Base-by-base conservation (phyloP, 2,797 vertebrate genomes). In the Florisuga fusca region DNA sequence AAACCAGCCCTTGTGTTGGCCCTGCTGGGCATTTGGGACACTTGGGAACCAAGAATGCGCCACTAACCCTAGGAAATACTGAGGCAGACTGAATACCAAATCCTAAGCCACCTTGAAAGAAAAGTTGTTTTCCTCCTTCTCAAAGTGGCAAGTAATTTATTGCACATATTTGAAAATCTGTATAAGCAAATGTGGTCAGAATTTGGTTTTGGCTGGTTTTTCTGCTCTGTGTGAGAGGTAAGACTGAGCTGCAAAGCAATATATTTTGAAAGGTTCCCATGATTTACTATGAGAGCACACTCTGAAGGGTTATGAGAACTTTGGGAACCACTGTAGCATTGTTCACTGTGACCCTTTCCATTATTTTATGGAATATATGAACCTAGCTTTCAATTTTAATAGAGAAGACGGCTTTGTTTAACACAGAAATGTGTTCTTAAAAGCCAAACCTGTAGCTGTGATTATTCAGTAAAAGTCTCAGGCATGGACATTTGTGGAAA, bases 351-450 rank as follows among this genome's bases (percentile, higher is more conserved):
- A 90, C 63, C 62, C 7, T 62, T 93, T 73, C 83, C 84, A 63
- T 82, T 81, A 68, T 89, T 91, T 96, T 95, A 91, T 87, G n/a
- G 48, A 94, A 77, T 74, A 82, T 91, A 51, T 80, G 86, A 80
- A 92, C 55, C 76, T 96, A 86, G 84, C 68, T 93, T 85, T 79
- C 89, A 91, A 82, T 95, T 97, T 96, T 91, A 95, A 92, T 87
- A 71, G 41, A 54, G 62, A 89, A 38, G 27, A 89, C 25, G 23
- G 81, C 71, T 96, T 93, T 54, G 53, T 89, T 95, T 93, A 78
- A 82, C 72, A 81, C 54, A 83, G 66, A 89, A 88, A 78, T 36
- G 3, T 83, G 62, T 82, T 45, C 90, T 95, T 89, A 79, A 78
- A 89, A 84, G 72, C 48, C 57, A 87, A 95, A 95, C n/a, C 55